These are phyloP conservation scores for Lypha dubia DNA, from an alignment of 2,888 invertebrate species.

Conservation along the genomic window DNA sequence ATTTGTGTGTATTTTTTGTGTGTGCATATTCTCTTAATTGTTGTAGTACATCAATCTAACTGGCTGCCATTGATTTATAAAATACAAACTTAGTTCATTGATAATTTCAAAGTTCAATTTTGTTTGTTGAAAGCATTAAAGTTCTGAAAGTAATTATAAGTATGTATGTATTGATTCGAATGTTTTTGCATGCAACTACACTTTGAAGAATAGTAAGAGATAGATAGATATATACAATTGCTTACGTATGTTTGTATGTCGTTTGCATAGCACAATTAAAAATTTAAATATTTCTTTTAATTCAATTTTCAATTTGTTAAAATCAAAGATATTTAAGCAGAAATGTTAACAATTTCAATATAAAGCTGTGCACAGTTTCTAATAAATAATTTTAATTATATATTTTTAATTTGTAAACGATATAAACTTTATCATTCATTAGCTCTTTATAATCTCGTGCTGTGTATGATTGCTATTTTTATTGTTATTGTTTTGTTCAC, in stretches of 20 bases:
- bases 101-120: conserved; percentile 19
- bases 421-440: neutral
- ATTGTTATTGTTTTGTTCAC: conserved; percentile 54
- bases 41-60: neutral
- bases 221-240: no score
- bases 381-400: neutral
- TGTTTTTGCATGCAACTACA: neutral
- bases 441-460: neutral
- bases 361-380: no score
- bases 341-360: no score
- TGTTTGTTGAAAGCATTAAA: conserved; percentile 39
- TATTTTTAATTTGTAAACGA: neutral
- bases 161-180: conserved; percentile 5
- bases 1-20: neutral
- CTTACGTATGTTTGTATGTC: no score
- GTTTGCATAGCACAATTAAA: no score
- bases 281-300: no score
- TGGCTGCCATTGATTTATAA: conserved; percentile 34
- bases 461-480: conserved; percentile 44
- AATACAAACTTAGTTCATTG: conserved; percentile 29
- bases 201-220: neutral
- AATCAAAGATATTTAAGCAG: no score
- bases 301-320: no score
- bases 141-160: conserved; percentile 58
- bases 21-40: conserved; percentile 11